Evolutionary conservation across 2,888 invertebrate species (phyloP).

Genomic region (Drosophila trichaetosa): DNA sequence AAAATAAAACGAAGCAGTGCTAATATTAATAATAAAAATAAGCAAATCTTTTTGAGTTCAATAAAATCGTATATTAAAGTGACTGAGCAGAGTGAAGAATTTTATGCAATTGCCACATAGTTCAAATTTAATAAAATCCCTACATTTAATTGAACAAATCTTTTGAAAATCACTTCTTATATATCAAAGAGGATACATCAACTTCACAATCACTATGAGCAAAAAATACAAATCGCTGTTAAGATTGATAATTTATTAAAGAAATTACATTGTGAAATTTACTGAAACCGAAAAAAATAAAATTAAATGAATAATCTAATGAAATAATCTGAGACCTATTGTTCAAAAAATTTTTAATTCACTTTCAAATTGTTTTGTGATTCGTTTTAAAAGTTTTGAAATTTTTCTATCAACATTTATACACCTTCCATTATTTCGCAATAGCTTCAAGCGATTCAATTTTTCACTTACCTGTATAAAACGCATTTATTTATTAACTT

Average conservation of each 20-base stretch:
- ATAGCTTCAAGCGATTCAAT: background rate
- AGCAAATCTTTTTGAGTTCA: background rate
- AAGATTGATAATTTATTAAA: too few species aligned
- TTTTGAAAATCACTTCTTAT: background rate
- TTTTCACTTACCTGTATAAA: conserved; percentile 18
- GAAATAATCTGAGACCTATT: background rate
- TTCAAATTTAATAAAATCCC: background rate
- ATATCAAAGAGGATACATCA: background rate
- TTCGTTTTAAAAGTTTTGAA: background rate
- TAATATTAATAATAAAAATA: too few species aligned
- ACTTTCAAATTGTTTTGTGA: background rate
- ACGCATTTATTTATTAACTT: background rate
- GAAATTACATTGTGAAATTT: background rate
- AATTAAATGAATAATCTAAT: background rate
- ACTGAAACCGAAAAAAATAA: background rate
- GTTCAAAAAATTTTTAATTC: background rate
- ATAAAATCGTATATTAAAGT: background rate
- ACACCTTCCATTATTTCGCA: background rate
- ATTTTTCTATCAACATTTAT: background rate
- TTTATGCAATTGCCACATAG: background rate
- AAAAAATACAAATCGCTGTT: background rate
- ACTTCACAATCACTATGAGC: too few species aligned
- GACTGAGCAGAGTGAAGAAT: background rate
- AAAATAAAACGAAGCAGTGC: background rate
- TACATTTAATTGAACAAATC: background rate